A percentile compares a stretch with the other conserved stretches of the same genome.
These are phyloP conservation scores for Myotis planiceps DNA, from an alignment of 2,797 vertebrate genomes.

Conservation along the genomic window DNA sequence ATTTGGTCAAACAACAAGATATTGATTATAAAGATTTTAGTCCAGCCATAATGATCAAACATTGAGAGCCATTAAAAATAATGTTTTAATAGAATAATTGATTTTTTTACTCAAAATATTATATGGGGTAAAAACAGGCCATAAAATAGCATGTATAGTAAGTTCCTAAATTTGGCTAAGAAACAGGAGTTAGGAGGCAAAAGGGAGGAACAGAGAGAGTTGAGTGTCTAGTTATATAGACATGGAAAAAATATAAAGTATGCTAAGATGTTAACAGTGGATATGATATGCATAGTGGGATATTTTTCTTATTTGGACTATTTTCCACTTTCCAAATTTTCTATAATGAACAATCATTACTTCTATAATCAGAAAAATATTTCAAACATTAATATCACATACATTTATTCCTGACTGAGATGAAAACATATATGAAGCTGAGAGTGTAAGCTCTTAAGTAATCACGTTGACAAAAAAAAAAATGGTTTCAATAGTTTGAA, in stretches of 20 bases:
- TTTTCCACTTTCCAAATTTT: background rate
- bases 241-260: background rate
- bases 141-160: background rate
- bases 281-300: background rate
- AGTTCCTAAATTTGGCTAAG: background rate
- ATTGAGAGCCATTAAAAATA: background rate
- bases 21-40: background rate
- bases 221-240: background rate
- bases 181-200: background rate
- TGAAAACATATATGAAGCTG: background rate
- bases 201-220: background rate
- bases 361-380: background rate
- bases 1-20: background rate
- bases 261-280: background rate
- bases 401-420: background rate
- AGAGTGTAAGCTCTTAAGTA: constrained; percentile 20
- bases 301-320: background rate
- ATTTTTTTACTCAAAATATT: background rate
- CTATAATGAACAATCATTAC: background rate
- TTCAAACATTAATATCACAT: constrained; percentile 11
- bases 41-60: background rate
- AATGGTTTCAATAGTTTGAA: constrained; percentile 34
- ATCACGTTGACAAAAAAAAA: background rate
- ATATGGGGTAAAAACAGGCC: background rate
- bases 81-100: background rate